phyloP scores from a whole-genome alignment of 2,888 invertebrate species.

The Acronicta aceris region DNA sequence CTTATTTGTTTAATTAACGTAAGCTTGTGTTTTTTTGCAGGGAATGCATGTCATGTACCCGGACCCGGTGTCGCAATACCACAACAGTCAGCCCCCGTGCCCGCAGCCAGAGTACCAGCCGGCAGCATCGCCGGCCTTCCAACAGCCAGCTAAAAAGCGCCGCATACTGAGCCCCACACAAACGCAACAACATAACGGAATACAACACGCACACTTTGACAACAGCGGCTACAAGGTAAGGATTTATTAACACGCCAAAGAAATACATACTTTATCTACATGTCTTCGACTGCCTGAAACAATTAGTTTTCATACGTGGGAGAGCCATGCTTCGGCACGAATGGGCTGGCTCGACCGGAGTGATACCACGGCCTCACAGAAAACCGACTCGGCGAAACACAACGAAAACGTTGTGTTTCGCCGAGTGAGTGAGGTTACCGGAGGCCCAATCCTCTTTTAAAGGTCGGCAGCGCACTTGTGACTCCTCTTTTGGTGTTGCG shows the following conservation, averaged over 20 bases:
- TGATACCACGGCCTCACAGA: no score
- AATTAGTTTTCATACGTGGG: no score
- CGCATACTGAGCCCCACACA: conserved; percentile 79
- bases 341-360: no score
- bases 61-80: conserved; percentile 85
- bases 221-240: conserved; percentile 80
- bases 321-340: no score
- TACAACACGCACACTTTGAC: conserved; percentile 68
- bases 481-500: no score
- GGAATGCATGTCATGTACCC: conserved; percentile 97
- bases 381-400: no score
- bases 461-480: no score
- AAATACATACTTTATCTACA: background rate
- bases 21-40: conserved; percentile 76
- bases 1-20: background rate
- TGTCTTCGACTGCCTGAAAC: background rate
- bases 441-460: no score
- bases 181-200: conserved; percentile 59
- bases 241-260: conserved; percentile 15
- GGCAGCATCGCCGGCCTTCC: conserved; percentile 81
- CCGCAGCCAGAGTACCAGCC: conserved; percentile 76
- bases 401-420: no score
- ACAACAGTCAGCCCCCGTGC: conserved; percentile 83
- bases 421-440: no score
- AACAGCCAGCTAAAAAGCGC: conserved; percentile 82